Evolutionary conservation across 2,888 invertebrate genomes (phyloP).

Genomic region (Cyclophora albipunctata): DNA sequence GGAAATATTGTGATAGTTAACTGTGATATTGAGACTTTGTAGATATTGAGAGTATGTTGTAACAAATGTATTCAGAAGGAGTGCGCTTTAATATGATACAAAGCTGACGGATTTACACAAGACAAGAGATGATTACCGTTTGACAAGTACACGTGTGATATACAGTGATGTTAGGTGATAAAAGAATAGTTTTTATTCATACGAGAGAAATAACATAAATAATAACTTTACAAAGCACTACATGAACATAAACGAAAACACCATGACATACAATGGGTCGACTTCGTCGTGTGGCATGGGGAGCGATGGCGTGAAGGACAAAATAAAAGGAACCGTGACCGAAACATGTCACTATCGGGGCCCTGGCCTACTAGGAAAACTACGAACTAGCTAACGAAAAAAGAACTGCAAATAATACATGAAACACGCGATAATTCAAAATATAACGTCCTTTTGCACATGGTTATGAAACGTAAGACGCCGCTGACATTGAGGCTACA

Average conservation of each 20-base stretch:
- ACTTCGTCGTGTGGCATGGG: slow-evolving; percentile 59
- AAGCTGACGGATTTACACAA: slow-evolving; percentile 28
- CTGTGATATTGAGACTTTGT: slow-evolving; percentile 6
- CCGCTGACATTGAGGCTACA: slow-evolving; percentile 36
- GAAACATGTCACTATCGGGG: no score
- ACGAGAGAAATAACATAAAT: slow-evolving; percentile 15
- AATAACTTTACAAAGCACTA: no score
- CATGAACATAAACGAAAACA: slow-evolving; percentile 25
- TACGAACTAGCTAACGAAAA: no score
- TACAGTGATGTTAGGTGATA: slow-evolving; percentile 24
- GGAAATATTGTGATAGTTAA: slow-evolving; percentile 1
- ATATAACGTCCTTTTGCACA: slow-evolving; percentile 23
- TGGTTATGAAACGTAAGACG: slow-evolving; percentile 28
- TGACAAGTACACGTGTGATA: slow-evolving; percentile 22
- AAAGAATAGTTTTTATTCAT: slow-evolving; percentile 23
- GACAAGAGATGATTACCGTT: slow-evolving; percentile 18
- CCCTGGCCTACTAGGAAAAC: no score
- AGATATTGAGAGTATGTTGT: slow-evolving; percentile 12
- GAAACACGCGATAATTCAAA: slow-evolving; percentile 6
- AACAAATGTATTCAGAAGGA: slow-evolving; percentile 2
- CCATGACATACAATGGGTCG: slow-evolving; percentile 64
- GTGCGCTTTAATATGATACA: slow-evolving; percentile 24
- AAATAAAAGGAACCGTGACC: no score
- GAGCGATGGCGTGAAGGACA: slow-evolving; percentile 26
- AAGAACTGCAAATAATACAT: slow-evolving; percentile 1